phyloP scores from a whole-genome alignment of 2,888 invertebrate species.

The Dasypolia templi region DNA sequence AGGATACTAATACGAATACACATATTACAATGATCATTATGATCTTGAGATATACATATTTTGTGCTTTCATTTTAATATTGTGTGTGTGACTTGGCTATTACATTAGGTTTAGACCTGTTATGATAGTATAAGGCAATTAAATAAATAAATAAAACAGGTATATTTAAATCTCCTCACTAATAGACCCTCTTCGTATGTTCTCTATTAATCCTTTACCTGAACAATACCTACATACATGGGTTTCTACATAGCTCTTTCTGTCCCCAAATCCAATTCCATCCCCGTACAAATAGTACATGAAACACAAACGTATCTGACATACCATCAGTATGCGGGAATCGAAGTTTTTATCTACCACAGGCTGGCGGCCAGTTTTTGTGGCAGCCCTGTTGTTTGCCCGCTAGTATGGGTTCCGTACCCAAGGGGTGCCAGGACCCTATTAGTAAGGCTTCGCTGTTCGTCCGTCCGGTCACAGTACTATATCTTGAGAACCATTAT shows the following conservation, averaged over 20 bases:
- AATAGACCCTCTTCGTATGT: no score
- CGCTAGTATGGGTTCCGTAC: slow-evolving; percentile 20
- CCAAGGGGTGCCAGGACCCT: background rate
- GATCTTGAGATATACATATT: no score
- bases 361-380: slow-evolving; percentile 30
- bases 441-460: background rate
- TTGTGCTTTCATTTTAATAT: no score
- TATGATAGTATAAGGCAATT: no score
- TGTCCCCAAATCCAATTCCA: slow-evolving; percentile 28
- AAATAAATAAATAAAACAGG: no score
- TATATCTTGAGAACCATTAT: background rate
- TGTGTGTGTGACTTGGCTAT: no score
- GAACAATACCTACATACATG: background rate
- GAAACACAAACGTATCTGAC: slow-evolving; percentile 45
- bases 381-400: slow-evolving; percentile 11
- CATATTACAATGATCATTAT: no score
- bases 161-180: background rate
- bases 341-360: slow-evolving; percentile 56
- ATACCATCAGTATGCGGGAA: slow-evolving; percentile 50
- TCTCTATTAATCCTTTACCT: no score
- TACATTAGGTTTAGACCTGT: no score
- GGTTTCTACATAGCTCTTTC: background rate
- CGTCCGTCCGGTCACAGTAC: background rate
- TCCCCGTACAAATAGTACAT: slow-evolving; percentile 15
- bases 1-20: background rate